These are phyloP conservation scores for Timandra comae DNA, from an alignment of 2,888 invertebrate species.

Conservation along the genomic window DNA sequence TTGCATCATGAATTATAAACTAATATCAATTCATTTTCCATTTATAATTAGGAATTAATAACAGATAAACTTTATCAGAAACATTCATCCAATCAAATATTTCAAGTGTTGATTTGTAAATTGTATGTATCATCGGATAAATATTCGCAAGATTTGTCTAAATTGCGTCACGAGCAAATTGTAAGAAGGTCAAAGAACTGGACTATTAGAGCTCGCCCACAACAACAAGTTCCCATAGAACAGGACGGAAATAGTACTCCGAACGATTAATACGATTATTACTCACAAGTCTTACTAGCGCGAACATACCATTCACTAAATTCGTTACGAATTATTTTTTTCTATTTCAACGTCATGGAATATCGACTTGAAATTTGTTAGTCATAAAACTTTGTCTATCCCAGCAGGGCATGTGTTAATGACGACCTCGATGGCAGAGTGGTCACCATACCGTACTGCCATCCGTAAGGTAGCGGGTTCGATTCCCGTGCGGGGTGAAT, in stretches of 20 bases:
- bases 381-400: too few species aligned
- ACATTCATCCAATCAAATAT: constrained; percentile 14
- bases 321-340: not conserved
- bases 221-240: constrained; percentile 33
- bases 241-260: constrained; percentile 53
- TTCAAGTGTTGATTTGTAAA: not conserved
- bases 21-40: not conserved
- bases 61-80: too few species aligned
- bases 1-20: constrained; percentile 16
- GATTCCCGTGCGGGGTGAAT: too few species aligned
- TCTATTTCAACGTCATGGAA: too few species aligned
- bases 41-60: too few species aligned
- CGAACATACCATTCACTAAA: constrained; percentile 2
- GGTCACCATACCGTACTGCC: too few species aligned
- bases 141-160: constrained; percentile 13
- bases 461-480: too few species aligned
- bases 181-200: constrained; percentile 56
- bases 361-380: too few species aligned
- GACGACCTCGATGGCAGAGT: too few species aligned
- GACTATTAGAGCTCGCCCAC: constrained; percentile 39
- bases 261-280: constrained; percentile 50
- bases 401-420: too few species aligned
- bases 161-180: constrained; percentile 34
- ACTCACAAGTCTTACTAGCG: constrained; percentile 32
- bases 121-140: constrained; percentile 18